phyloP scores from a whole-genome alignment of 2,113 vertebrate species.

The Etia nguti region DNA sequence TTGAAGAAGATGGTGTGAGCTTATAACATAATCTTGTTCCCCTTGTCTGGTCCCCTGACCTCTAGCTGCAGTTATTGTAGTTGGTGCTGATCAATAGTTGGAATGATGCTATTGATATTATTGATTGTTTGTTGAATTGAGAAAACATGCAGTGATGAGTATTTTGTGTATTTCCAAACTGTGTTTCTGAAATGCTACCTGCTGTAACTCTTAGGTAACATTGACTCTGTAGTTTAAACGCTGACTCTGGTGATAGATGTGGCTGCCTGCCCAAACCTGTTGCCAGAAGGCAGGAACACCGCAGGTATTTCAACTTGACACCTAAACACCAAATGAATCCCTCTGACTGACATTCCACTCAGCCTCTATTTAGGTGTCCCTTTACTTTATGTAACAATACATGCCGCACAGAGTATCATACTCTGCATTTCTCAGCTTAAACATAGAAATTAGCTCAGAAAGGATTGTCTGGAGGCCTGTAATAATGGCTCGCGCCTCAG shows the following conservation, averaged over 20 bases:
- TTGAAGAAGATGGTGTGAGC: background rate
- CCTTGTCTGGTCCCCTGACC: background rate
- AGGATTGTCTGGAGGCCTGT: constrained; percentile 6
- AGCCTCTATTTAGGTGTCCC: background rate
- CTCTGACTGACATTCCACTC: constrained; percentile 1
- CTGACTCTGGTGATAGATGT: background rate
- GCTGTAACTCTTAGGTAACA: background rate
- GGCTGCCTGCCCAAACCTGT: constrained; percentile 30
- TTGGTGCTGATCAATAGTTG: background rate
- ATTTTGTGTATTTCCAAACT: background rate
- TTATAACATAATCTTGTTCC: background rate
- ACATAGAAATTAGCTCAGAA: constrained; percentile 27
- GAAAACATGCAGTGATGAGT: background rate
- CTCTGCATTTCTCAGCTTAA: background rate
- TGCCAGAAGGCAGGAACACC: background rate
- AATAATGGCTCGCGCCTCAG: constrained; percentile 54
- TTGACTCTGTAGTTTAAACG: background rate
- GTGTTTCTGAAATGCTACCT: background rate
- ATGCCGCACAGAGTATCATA: background rate
- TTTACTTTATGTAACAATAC: background rate
- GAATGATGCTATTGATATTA: background rate
- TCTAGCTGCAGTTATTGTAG: background rate
- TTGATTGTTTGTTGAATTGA: background rate
- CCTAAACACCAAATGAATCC: background rate
- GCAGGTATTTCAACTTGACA: constrained; percentile 3